Evolutionary conservation across 2,113 vertebrate species (phyloP), one percentile per base, ranked within the genome.

Genomic region (Melanerpes formicivorus): DNA sequence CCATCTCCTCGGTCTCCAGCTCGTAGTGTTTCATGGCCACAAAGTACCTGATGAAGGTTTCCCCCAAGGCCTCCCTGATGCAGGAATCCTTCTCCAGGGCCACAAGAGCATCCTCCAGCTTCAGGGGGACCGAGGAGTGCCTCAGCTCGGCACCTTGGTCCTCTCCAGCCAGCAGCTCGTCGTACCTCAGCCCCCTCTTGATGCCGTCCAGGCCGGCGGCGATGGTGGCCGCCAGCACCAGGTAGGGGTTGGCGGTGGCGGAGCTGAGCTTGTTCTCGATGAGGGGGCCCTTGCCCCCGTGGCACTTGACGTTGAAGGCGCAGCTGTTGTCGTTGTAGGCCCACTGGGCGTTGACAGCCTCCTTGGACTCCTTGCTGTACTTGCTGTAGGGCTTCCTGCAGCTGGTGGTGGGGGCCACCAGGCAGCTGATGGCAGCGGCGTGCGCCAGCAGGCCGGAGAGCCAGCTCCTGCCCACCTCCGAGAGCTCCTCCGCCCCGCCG

Each of bases 21-120:
- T 99, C 99, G 82, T 99, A 98, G 70, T 97, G 98, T 93, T 99
- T 99, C 98, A 99, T 98, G 75, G 98, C 98, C 46, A 99, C 96
- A 95, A 99, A 99, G 81, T 99, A 99, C 25, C 97, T 97, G 62
- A 99, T 96, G 67, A 99, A 99, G 21, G 98, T 97, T 83, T 99
- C 98, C 0, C 99, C 99, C 3, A 99, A 96, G 7, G 98, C 97
- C 69, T 97, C 96, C 92, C 96, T 94, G 62, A 99, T 98, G 87
- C 98, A 97, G 0, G 95, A 92, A 67, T 99, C 98, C 62, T 98
- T 98, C 46, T 96, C 98, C 2, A 99, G 90, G 0, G 97, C 98
- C 74, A 97, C 94, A 46, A 99, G 97, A 32, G 99, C 98, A 12
- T 99, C 98, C 42, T 99, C 98, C 9, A 99, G 95, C 93, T 99